Evolutionary conservation across 2,888 invertebrate species (phyloP), one percentile per base, ranked within the genome.

Genomic region (Drosophila mayaguana): DNA sequence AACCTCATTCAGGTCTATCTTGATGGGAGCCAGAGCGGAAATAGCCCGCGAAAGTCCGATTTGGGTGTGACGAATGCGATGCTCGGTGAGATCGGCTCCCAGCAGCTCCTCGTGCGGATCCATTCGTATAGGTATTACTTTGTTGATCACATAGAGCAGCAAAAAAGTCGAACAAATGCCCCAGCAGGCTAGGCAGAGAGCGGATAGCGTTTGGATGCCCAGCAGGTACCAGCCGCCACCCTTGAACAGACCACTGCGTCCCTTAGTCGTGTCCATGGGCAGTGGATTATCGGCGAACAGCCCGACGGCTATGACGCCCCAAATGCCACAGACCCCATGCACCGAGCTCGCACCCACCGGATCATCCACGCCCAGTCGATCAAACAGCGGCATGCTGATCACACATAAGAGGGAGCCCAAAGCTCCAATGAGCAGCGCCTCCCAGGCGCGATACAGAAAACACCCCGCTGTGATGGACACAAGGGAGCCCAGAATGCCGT

Each of bases 331-430:
- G n/a, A 95, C 94, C 78, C 97, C 98, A 90, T 98, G 98, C 2
- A 98, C 98, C 0, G 98, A 95, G 16, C 97, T 96, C 0, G 98
- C 98, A 0, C 98, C 97, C 0, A 98, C 98, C 0, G 98, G 98
- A 79, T 93, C 93, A 89, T 98, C 98, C 1, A 98, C 95, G 12
- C 95, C 95, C 72, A 97, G 88, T 90, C 93, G 94, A 92, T 98
- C 97, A 77, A 98, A 95, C 14, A 97, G 89, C 0, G 97, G 97
- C 92, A 96, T 96, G 0, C 95, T 93, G 1, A 94, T 82, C 36
- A 96, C 96, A 2, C 96, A 95, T 34, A 98, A 93, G 4, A 95
- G 92, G 0, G 96, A 96, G 0, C 98, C 98, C 11, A 98, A 93
- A 48, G 95, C 93, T 0, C 98, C 98, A 55, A 98, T 96, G 0